Percentiles rank a stretch among this genome's conserved stretches.
phyloP scores from a whole-genome alignment of 2,797 vertebrate genomes.

The Acropternis orthonyx region DNA sequence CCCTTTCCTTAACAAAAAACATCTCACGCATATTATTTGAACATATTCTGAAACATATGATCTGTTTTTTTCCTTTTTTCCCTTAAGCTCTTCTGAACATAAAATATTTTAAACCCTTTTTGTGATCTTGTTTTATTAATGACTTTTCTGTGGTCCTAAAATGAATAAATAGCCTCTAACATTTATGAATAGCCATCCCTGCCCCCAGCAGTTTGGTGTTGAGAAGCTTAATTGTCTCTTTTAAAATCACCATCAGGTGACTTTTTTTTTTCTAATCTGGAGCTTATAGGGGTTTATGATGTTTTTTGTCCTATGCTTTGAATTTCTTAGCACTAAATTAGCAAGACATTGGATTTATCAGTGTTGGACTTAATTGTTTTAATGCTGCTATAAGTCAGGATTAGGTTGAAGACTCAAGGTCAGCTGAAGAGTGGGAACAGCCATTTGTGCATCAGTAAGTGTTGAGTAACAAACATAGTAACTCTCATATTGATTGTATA shows the following conservation, averaged over 20 bases:
- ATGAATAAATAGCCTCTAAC: slow-evolving; percentile 32
- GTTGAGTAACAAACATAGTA: not conserved
- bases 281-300: not conserved
- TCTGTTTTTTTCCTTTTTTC: not conserved
- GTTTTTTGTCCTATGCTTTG: not conserved
- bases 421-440: not conserved
- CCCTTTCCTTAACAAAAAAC: not conserved
- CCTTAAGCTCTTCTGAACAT: not conserved
- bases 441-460: not conserved
- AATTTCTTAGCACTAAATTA: not conserved
- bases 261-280: not conserved
- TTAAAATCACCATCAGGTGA: not conserved
- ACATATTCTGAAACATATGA: not conserved
- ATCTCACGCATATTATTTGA: not conserved
- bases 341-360: not conserved
- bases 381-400: not conserved
- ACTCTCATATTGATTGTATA: not conserved
- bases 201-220: slow-evolving; percentile 10
- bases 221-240: not conserved
- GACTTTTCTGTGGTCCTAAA: slow-evolving; percentile 1
- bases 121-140: slow-evolving; percentile 33
- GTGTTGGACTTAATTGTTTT: not conserved
- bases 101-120: slow-evolving; percentile 27
- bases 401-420: not conserved
- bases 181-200: not conserved